Evolutionary conservation across 2,113 vertebrate genomes (phyloP).

Genomic region (Gobius niger): DNA sequence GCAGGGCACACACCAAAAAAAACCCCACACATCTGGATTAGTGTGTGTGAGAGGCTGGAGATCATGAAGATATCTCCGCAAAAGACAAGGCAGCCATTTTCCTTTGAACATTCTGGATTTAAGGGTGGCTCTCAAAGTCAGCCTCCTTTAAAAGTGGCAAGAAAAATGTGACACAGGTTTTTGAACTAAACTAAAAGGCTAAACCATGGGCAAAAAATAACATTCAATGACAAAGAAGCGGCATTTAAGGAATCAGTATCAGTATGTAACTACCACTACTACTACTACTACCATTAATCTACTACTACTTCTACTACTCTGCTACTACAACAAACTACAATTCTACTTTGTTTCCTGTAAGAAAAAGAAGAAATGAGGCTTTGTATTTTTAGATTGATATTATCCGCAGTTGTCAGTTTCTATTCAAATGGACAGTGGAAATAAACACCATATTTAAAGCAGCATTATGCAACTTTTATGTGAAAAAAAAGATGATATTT

Average conservation of each 20-base stretch:
- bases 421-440: too few relatives aligned
- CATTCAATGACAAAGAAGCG: too few relatives aligned
- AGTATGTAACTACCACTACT: not conserved
- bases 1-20: conserved; percentile 18
- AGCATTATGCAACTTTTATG: too few relatives aligned
- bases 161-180: conserved; percentile 47
- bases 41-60: conserved; percentile 39
- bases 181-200: not conserved
- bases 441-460: too few relatives aligned
- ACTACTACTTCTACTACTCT: not conserved
- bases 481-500: too few relatives aligned
- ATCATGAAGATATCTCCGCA: conserved; percentile 48
- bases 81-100: conserved; percentile 28
- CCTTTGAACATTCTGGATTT: conserved; percentile 38
- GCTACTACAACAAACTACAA: too few relatives aligned
- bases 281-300: not conserved
- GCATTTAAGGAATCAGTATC: too few relatives aligned
- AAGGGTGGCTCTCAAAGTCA: conserved; percentile 14
- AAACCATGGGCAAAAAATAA: too few relatives aligned
- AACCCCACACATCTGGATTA: conserved; percentile 59
- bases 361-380: too few relatives aligned
- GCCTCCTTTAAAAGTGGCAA: conserved; percentile 36
- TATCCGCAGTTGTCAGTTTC: too few relatives aligned
- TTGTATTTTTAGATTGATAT: too few relatives aligned
- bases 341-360: too few relatives aligned